Conservation (phyloP, 2,888 invertebrate genomes). For the Tiliacea citrago region DNA sequence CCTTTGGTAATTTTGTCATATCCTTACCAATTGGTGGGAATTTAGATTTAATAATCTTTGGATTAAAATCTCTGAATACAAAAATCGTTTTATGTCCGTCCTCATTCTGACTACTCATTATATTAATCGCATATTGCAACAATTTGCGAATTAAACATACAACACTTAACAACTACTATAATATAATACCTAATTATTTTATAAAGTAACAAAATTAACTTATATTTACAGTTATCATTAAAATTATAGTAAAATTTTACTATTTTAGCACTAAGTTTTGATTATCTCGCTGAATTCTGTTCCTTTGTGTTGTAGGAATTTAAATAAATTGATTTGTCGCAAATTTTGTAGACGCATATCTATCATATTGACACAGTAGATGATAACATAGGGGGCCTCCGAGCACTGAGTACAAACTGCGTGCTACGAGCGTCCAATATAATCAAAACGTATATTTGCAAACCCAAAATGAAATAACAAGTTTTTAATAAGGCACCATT, state of each 20-base stretch:
- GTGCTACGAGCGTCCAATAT: constrained; percentile 37
- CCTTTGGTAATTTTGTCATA: constrained; percentile 83
- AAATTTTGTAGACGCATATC: constrained; percentile 56
- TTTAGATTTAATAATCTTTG: constrained; percentile 88
- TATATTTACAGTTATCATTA: constrained; percentile 90
- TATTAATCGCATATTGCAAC: constrained; percentile 89
- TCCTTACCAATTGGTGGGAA: constrained; percentile 87
- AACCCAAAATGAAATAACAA: constrained; percentile 68
- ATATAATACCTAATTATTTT: constrained; percentile 90
- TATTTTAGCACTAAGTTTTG: constrained; percentile 85
- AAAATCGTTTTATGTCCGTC: constrained; percentile 84
- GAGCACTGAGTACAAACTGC: constrained; percentile 36
- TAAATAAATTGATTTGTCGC: constrained; percentile 57
- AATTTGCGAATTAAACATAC: constrained; percentile 90
- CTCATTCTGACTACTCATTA: constrained; percentile 87
- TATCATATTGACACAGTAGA: constrained; percentile 59
- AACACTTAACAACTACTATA: constrained; percentile 90
- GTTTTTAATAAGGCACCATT: constrained; percentile 86
- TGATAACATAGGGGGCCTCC: constrained; percentile 33
- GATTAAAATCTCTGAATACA: constrained; percentile 82
- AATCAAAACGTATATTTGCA: constrained; percentile 57
- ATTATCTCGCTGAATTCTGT: constrained; percentile 72
- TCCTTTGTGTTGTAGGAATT: constrained; percentile 57
- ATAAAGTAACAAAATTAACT: constrained; percentile 91
- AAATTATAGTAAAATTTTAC: constrained; percentile 89